Evolutionary conservation across 1,140 invertebrate species (phyloP), one percentile per base, ranked within the genome.

Genomic region (Oryzaephilus surinamensis): DNA sequence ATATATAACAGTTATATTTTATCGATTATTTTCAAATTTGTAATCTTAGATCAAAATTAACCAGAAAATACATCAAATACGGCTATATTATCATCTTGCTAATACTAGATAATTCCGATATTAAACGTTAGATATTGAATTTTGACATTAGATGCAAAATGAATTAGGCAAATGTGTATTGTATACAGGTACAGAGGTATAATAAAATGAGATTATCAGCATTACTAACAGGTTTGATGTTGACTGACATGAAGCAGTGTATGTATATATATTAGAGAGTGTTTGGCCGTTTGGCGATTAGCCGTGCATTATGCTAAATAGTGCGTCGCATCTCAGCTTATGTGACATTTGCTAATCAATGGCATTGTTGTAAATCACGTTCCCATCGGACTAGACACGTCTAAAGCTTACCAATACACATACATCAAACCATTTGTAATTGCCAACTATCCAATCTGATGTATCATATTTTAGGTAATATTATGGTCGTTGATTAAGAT

Each of bases 291-390:
- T 53, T 53, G 39, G 46, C 53, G 49, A 52, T 55, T 55, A 53
- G 41, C n/a, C 45, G 39, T 49, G 47, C 53, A 52, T 55, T 55
- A 55, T 55, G 51, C 51, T 55, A 55, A 55, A 55, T 51, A 53
- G 44, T 38, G 44, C 45, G 35, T 46, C 42, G 48, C 51, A 53
- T 53, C 48, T 55, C 48, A 48, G 49, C 46, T 46, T 51, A 50
- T 50, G 53, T 55, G 53, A 55, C 53, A 41, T 48, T 47, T 45
- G 45, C 50, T 55, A 55, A 52, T 55, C 53, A 55, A 52, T 52
- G 48, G 48, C 46, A 45, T 52, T 40, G 48, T 39, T 40, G 44
- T 55, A 55, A 55, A 55, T 55, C 53, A 53, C 50, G 44, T 48
- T 52, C 43, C 45, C 49, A 38, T 36, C 31, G 46, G 48, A 41